phyloP scores from a whole-genome alignment of 2,797 vertebrate genomes.

The Coluber constrictor region DNA sequence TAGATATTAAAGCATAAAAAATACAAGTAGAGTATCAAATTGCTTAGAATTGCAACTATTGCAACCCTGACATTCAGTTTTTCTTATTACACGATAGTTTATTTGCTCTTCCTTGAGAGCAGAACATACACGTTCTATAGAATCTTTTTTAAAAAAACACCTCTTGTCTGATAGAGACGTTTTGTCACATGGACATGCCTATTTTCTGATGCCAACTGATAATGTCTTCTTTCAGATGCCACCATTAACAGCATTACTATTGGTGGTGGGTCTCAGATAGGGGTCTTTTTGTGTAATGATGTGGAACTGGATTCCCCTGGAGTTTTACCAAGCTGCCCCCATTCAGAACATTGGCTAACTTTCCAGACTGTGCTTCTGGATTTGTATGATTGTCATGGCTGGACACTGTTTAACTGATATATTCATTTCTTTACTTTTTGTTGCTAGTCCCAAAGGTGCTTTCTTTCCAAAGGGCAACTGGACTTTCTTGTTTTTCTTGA shows the following conservation, averaged over 20 bases:
- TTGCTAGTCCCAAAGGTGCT: neutral
- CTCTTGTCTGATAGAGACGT: neutral
- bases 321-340: neutral
- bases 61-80: neutral
- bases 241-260: neutral
- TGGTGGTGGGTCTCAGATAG: neutral
- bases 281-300: neutral
- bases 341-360: neutral
- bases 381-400: neutral
- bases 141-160: neutral
- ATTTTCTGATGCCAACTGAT: neutral
- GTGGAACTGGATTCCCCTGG: neutral
- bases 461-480: neutral
- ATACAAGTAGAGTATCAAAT: neutral
- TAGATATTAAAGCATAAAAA: neutral
- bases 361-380: neutral
- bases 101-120: neutral
- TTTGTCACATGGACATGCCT: too few relatives aligned
- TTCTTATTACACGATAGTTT: neutral
- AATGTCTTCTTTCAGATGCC: neutral
- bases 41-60: neutral
- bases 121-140: neutral
- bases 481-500: neutral
- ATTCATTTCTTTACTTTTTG: neutral
- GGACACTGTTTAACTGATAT: neutral